These are phyloP conservation scores for Neopipo cinnamomea DNA, from an alignment of 2,113 vertebrate species.

Conservation along the genomic window DNA sequence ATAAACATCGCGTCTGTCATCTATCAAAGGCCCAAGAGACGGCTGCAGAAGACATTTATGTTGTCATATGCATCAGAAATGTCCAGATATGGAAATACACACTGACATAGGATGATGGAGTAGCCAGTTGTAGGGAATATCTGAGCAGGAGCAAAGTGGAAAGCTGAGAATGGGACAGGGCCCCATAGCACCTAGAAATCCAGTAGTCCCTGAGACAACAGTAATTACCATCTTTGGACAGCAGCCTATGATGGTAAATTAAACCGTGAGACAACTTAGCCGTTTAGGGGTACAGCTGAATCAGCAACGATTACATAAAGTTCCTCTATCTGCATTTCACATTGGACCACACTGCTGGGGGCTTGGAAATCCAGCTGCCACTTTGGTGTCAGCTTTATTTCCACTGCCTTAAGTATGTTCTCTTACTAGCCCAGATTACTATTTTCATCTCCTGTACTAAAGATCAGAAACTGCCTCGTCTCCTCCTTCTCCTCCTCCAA, in stretches of 20 bases:
- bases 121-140: neutral
- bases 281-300: neutral
- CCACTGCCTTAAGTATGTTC: neutral
- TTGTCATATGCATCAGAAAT: neutral
- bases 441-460: neutral
- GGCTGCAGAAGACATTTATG: neutral
- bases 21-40: neutral
- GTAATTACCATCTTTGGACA: fast-evolving
- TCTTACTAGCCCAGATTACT: neutral
- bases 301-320: neutral
- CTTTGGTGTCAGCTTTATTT: neutral
- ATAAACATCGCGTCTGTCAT: neutral
- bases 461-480: neutral
- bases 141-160: neutral
- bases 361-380: neutral
- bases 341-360: neutral
- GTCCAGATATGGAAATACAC: neutral
- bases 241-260: neutral
- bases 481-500: neutral
- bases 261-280: neutral
- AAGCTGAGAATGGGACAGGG: neutral
- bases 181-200: neutral
- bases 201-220: neutral
- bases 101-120: neutral
- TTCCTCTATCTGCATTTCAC: neutral